Conservation (phyloP, 2,113 vertebrate genomes). For the Terrapene triunguis region DNA sequence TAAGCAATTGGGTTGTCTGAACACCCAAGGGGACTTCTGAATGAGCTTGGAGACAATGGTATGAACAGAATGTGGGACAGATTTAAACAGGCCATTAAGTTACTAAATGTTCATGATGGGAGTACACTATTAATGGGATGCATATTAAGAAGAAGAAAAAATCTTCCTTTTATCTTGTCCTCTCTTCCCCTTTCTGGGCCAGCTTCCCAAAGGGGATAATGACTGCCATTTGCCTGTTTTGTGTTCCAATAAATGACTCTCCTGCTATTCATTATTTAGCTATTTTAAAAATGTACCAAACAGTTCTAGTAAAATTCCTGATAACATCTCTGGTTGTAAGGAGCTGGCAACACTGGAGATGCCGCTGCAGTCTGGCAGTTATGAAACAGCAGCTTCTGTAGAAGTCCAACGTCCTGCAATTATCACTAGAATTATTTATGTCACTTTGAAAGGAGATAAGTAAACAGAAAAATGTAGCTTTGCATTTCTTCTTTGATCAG, state of each 20-base stretch:
- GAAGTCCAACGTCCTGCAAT: neutral
- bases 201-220: neutral
- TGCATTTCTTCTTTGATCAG: neutral
- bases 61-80: conserved; percentile 10
- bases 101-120: neutral
- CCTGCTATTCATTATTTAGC: neutral
- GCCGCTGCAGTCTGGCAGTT: neutral
- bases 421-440: neutral
- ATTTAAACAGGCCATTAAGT: neutral
- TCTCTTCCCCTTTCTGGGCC: neutral
- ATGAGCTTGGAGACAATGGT: neutral
- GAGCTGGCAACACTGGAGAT: neutral
- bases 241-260: neutral
- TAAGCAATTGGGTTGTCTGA: neutral
- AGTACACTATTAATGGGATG: neutral
- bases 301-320: neutral
- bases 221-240: neutral
- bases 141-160: neutral
- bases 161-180: neutral
- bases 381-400: neutral
- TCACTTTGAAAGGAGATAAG: neutral
- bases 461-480: neutral
- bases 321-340: neutral
- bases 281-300: neutral
- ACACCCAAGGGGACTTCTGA: neutral